Conservation (phyloP, 2,113 vertebrate species). For the Picathartes gymnocephalus region DNA sequence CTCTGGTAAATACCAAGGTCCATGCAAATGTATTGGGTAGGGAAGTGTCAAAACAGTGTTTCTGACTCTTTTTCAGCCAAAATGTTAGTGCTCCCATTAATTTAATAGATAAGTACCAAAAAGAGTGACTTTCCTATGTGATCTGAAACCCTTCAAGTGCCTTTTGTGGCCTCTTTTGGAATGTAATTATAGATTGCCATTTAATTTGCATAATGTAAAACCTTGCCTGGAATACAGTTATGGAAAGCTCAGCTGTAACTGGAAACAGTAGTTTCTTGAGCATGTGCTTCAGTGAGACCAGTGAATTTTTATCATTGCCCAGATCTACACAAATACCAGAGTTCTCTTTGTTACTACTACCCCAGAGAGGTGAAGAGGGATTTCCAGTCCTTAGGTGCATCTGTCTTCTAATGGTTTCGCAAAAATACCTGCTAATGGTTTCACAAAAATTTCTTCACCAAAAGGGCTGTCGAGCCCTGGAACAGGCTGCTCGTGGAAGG, state of each 20-base stretch:
- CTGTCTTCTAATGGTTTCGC: not conserved
- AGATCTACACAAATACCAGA: not conserved
- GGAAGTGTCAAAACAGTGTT: not conserved
- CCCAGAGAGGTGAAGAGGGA: not conserved
- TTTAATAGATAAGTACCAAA: not conserved
- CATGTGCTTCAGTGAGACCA: not conserved
- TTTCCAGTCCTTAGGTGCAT: not conserved
- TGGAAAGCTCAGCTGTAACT: not conserved
- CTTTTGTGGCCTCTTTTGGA: not conserved
- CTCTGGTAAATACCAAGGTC: not conserved
- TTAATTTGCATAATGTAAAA: not conserved
- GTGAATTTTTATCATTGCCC: not conserved
- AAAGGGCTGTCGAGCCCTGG: not conserved
- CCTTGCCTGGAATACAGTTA: not conserved
- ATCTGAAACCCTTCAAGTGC: not conserved
- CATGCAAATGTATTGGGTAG: not conserved
- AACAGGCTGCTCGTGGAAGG: not conserved
- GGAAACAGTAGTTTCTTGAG: not conserved
- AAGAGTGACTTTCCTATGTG: not conserved
- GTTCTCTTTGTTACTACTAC: not conserved
- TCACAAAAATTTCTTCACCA: not conserved
- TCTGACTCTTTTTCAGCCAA: not conserved
- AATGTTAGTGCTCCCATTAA: not conserved
- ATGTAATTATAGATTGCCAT: not conserved
- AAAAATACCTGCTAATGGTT: not conserved